phyloP scores from a whole-genome alignment of 1,140 invertebrate species.

The Panulirus ornatus region DNA sequence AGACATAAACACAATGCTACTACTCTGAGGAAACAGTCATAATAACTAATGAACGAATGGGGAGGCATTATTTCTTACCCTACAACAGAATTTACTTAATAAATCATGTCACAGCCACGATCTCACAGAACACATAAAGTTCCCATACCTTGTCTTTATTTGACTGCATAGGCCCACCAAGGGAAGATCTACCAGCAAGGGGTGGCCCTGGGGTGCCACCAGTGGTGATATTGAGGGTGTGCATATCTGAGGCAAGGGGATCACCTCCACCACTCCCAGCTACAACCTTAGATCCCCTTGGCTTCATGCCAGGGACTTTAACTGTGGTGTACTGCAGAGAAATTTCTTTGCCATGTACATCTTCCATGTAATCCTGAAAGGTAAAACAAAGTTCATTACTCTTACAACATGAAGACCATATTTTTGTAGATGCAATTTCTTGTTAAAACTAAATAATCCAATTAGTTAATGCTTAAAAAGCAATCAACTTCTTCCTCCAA shows the following conservation, averaged over 20 bases:
- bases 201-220: conserved; percentile 41
- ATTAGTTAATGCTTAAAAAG: too few relatives aligned
- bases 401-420: too few relatives aligned
- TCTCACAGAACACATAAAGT: too few relatives aligned
- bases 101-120: too few relatives aligned
- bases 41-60: too few relatives aligned
- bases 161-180: conserved; percentile 39
- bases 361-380: conserved; percentile 96
- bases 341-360: conserved; percentile 97
- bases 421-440: too few relatives aligned
- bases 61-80: too few relatives aligned
- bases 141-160: conserved; percentile 49
- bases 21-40: too few relatives aligned
- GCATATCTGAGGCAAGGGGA: conserved; percentile 63
- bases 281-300: conserved; percentile 90
- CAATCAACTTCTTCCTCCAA: too few relatives aligned
- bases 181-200: conserved; percentile 54
- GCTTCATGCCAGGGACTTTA: conserved; percentile 96
- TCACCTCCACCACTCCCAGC: conserved; percentile 62
- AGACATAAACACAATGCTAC: too few relatives aligned
- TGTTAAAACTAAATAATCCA: too few relatives aligned
- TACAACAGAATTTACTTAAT: too few relatives aligned
- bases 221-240: conserved; percentile 65
- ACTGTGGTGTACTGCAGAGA: conserved; percentile 97
- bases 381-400: conserved; percentile 50